These are phyloP conservation scores for Stenichneumon culpator DNA, from an alignment of 2,888 invertebrate species.

Conservation along the genomic window DNA sequence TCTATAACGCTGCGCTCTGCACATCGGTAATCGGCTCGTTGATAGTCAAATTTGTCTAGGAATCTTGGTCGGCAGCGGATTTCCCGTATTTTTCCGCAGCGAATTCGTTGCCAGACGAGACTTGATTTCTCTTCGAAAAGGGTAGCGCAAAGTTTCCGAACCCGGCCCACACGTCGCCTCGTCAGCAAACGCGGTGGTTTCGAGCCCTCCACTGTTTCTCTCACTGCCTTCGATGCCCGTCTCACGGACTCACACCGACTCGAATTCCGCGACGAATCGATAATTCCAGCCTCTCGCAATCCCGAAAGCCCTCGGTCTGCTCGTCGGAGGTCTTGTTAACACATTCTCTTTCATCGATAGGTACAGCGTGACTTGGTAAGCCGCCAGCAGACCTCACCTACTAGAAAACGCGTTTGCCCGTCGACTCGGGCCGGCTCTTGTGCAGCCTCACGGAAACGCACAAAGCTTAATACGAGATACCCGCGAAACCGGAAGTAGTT, in stretches of 20 bases:
- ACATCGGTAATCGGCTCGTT: conserved; percentile 3
- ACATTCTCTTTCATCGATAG: conserved; percentile 56
- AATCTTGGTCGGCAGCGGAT: conserved; percentile 1
- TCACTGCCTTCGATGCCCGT: not conserved
- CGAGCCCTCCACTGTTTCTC: conserved; percentile 27
- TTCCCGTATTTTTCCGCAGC: not conserved
- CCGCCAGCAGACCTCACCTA: conserved; percentile 52
- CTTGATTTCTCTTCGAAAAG: conserved; percentile 28
- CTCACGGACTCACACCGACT: conserved; percentile 7
- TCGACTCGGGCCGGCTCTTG: conserved; percentile 25
- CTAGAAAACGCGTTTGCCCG: conserved; percentile 49
- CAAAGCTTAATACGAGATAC: conserved; percentile 39
- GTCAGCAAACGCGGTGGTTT: conserved; percentile 50
- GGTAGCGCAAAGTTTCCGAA: conserved; percentile 40
- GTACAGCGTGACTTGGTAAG: conserved; percentile 44
- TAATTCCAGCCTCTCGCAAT: conserved; percentile 56
- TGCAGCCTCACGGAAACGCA: conserved; percentile 45
- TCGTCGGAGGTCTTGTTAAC: conserved; percentile 42
- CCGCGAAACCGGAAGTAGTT: conserved; percentile 39
- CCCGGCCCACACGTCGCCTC: conserved; percentile 38
- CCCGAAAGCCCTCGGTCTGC: conserved; percentile 44
- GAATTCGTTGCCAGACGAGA: conserved; percentile 20
- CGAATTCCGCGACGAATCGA: conserved; percentile 44
- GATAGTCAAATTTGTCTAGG: conserved; percentile 19
- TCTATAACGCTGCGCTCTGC: not conserved